Base-by-base conservation (phyloP, 2,113 vertebrate species). In the Grantiella picta region DNA sequence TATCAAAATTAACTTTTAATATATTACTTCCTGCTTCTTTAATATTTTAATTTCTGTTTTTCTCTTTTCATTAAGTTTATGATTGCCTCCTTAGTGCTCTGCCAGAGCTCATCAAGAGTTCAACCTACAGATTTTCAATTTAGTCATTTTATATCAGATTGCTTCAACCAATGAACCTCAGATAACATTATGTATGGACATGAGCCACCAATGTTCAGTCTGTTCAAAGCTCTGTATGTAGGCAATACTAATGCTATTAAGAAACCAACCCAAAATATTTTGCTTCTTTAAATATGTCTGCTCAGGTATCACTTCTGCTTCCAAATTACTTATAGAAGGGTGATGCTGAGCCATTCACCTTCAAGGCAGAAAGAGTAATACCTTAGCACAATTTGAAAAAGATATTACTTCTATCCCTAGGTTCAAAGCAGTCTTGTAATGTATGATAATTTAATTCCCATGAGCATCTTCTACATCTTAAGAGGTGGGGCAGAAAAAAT, bases 151-250 rank as follows among this genome's bases (percentile, higher is more conserved):
- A 53, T 88, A 84, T 95, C 73, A 87, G 78, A 93, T 96, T 96
- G 84, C 94, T 95, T 96, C 72, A 91, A 82, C 66, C 93, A 94
- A 7, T 82, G 96, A 96, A 91, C 92, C 77, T 31, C 70, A 10
- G 96, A 92, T 96, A 87, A 78, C 90, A 75, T 96, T 97, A 82
- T 96, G 97, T 92, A 95, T 95, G 86, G 83, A 44, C 69, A 80
- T 24, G n/a, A 76, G 49, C 78, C 80, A 91, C 81, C 24, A 25
- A 75, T 77, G 82, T 72, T 71, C 70, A 89, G 50, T 91, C 86
- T 95, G 50, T 82, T 87, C 89, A 75, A 89, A 88, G 59, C 92
- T 94, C 66, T 83, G 22, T 75, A 12, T 63, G 8, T 72, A 31
- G 11, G 35, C 68, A 90, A 61, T 47, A 57, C 38, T 64, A 85